A percentile compares a stretch with the other conserved stretches of the same genome.
Conservation (phyloP, 2,113 vertebrate species). For the Catharus bicknelli region DNA sequence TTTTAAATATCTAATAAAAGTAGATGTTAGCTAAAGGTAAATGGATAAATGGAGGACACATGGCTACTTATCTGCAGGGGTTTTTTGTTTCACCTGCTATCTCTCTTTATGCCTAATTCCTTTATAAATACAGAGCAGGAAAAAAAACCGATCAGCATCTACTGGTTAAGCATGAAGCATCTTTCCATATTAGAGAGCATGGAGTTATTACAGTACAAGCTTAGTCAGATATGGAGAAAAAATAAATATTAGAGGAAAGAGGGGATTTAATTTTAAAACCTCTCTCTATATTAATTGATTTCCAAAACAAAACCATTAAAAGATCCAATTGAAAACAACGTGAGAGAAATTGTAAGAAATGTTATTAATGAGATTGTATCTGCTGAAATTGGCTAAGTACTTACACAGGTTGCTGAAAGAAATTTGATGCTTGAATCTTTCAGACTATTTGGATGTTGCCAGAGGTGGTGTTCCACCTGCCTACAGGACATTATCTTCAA, state of each 20-base stretch:
- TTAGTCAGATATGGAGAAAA: neutral
- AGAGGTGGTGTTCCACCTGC: conserved; percentile 58
- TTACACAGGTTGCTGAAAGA: conserved; percentile 38
- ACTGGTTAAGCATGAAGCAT: neutral
- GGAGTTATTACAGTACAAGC: neutral
- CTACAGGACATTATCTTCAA: conserved; percentile 57
- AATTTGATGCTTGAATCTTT: conserved; percentile 55
- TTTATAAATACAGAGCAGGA: neutral
- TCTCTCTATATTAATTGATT: neutral
- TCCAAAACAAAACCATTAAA: conserved; percentile 1
- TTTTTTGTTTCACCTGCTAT: neutral
- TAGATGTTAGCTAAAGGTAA: neutral
- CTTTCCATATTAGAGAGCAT: neutral
- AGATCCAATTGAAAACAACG: neutral
- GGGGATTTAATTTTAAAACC: neutral
- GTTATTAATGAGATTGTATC: conserved; percentile 44
- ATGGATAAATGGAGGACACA: neutral
- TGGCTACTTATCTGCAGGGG: neutral
- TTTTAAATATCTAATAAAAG: neutral
- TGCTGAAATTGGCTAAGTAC: conserved; percentile 19
- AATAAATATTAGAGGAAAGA: neutral
- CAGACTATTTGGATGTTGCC: conserved; percentile 50
- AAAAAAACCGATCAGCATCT: neutral
- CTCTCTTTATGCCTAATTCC: neutral
- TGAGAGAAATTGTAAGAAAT: conserved; percentile 7